A percentile compares a stretch with the other conserved stretches of the same genome.
Conservation (phyloP, 2,797 vertebrate species). For the Glossophaga mutica region DNA sequence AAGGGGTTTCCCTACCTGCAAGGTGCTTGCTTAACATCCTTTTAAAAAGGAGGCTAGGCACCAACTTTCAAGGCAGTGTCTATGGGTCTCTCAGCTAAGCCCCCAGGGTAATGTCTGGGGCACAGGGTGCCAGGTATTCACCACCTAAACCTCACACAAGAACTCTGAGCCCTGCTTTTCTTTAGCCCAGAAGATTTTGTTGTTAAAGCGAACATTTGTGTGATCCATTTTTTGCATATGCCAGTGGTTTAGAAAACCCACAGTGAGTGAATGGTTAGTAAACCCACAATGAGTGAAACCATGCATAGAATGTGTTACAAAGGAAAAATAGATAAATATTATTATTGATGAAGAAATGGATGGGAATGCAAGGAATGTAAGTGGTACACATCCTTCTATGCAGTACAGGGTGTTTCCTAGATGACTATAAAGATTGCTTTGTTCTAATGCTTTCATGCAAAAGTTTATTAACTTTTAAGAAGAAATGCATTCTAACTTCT, state of each 20-base stretch:
- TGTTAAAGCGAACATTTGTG: background rate
- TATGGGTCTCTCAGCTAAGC: background rate
- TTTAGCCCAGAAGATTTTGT: background rate
- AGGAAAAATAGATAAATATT: conserved; percentile 27
- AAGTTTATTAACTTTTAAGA: background rate
- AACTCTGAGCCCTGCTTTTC: background rate
- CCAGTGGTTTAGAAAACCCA: conserved; percentile 23
- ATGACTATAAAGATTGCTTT: background rate
- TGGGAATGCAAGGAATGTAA: background rate
- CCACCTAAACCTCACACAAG: background rate
- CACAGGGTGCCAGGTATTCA: background rate
- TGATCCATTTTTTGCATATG: background rate
- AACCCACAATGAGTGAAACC: background rate
- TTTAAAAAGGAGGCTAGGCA: background rate
- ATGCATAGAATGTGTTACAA: background rate
- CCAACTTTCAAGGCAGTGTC: background rate
- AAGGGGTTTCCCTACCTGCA: background rate
- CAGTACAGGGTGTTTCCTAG: background rate
- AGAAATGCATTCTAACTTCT: background rate
- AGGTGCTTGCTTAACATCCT: background rate
- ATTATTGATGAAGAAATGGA: background rate
- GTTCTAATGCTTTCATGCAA: background rate
- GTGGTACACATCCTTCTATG: background rate
- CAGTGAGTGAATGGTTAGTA: conserved; percentile 21
- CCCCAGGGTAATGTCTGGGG: background rate